Percentiles rank a stretch among this genome's conserved stretches.
Evolutionary conservation across 2,113 vertebrate species (phyloP).

Genomic region (Caretta caretta): DNA sequence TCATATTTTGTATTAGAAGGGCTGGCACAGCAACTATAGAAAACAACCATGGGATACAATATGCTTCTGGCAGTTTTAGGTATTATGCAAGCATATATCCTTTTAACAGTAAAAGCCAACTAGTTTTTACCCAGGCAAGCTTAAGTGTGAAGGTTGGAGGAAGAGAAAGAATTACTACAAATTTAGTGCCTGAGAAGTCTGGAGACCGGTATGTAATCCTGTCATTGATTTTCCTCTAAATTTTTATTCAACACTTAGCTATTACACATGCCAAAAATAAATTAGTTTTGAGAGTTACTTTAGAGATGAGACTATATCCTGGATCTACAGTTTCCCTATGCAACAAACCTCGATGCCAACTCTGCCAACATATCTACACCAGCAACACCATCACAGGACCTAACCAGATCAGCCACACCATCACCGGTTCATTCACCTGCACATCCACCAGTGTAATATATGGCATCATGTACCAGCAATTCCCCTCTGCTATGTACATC

Average conservation of each 20-base stretch:
- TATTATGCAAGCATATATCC: not conserved
- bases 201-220: not conserved
- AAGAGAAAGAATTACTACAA: not conserved
- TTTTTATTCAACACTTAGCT: not conserved
- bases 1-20: not conserved
- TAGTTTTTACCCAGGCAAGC: not conserved
- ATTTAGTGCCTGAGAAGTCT: not conserved
- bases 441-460: too few relatives aligned
- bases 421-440: too few relatives aligned
- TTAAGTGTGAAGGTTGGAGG: not conserved
- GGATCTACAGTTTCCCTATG: not conserved
- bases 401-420: too few relatives aligned
- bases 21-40: not conserved
- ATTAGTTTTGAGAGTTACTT: not conserved
- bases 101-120: not conserved
- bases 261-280: not conserved
- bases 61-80: not conserved
- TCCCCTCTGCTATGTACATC: too few relatives aligned
- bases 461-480: too few relatives aligned
- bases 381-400: too few relatives aligned
- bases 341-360: too few relatives aligned
- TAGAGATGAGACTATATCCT: not conserved
- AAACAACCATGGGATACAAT: not conserved
- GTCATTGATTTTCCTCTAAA: not conserved
- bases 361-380: too few relatives aligned